Conservation (phyloP, 2,113 vertebrate species). For the Mobula hypostoma region DNA sequence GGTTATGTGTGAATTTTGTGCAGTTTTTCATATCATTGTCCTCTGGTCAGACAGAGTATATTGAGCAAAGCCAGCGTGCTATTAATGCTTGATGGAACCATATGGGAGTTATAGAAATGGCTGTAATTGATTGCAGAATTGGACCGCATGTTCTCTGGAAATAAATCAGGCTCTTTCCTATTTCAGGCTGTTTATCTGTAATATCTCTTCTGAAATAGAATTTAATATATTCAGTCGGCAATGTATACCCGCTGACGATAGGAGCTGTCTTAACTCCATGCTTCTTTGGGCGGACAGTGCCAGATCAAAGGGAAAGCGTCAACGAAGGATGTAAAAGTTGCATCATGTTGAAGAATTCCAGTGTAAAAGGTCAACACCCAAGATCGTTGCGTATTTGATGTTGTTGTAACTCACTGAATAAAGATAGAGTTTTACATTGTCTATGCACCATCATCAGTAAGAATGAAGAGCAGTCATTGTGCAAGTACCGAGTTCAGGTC, state of each 20-base stretch:
- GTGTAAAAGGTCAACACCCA: background rate
- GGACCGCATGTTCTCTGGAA: conserved; percentile 7
- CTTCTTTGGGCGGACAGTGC: background rate
- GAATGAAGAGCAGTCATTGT: conserved; percentile 58
- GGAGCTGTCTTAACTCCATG: conserved; percentile 7
- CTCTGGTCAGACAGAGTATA: conserved; percentile 51
- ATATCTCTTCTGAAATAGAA: conserved; percentile 13
- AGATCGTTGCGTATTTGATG: background rate
- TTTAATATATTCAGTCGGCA: conserved; percentile 16
- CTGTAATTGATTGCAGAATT: conserved; percentile 34
- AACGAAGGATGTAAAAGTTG: conserved; percentile 11
- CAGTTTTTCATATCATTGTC: conserved; percentile 7
- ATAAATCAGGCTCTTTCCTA: background rate
- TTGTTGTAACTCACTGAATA: background rate
- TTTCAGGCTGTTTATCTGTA: conserved; percentile 16
- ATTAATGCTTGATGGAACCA: conserved; percentile 53
- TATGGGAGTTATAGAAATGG: conserved; percentile 29
- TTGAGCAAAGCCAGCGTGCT: conserved; percentile 72
- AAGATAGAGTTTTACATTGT: background rate
- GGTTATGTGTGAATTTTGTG: conserved; percentile 21
- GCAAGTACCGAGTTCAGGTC: conserved; percentile 82
- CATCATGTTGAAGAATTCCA: background rate
- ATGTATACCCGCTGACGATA: background rate
- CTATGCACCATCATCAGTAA: background rate
- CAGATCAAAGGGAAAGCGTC: background rate